Evolutionary conservation across 2,797 vertebrate species (phyloP).

Genomic region (Ctenochaetus hawaiiensis): DNA sequence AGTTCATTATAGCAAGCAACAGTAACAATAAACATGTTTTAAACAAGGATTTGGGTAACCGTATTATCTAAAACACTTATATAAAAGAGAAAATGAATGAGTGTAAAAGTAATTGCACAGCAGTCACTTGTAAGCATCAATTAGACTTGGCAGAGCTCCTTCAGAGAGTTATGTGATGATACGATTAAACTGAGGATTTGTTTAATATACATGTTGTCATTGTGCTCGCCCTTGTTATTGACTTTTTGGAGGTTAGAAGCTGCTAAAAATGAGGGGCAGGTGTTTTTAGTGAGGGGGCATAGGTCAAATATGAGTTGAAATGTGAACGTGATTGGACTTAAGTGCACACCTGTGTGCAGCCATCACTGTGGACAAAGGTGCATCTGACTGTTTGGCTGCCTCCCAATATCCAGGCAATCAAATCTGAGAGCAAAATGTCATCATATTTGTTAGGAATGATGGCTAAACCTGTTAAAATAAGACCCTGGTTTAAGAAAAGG

Average conservation of each 20-base stretch:
- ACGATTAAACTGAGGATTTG: background rate
- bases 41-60: background rate
- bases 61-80: background rate
- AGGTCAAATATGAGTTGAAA: background rate
- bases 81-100: slow-evolving; percentile 6
- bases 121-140: background rate
- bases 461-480: background rate
- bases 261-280: background rate
- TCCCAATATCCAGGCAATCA: background rate
- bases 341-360: background rate
- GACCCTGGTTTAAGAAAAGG: background rate
- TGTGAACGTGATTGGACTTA: background rate
- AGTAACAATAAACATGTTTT: background rate
- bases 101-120: background rate
- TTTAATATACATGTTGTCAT: background rate
- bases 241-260: background rate
- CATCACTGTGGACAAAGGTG: background rate
- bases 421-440: background rate
- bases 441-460: background rate
- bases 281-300: background rate
- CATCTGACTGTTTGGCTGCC: background rate
- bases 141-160: background rate
- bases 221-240: too few relatives aligned
- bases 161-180: background rate
- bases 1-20: background rate